These are phyloP conservation scores for Azemiops feae DNA, from an alignment of 2,113 vertebrate genomes.

Conservation along the genomic window DNA sequence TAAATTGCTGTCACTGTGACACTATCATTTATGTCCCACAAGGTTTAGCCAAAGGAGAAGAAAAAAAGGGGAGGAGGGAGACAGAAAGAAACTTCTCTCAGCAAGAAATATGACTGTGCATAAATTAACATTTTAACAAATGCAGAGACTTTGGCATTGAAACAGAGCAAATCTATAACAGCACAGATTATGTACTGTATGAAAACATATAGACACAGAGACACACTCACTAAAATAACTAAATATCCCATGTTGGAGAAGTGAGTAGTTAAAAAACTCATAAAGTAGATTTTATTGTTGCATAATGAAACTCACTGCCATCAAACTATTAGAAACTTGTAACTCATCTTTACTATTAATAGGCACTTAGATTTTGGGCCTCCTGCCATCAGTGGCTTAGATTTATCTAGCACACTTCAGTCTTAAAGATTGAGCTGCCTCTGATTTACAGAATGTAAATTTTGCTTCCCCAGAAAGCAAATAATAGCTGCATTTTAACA, in stretches of 20 bases:
- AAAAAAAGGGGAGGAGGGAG: background rate
- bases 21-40: background rate
- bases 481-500: constrained; percentile 50
- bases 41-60: background rate
- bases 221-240: background rate
- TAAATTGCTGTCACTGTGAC: background rate
- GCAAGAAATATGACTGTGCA: constrained; percentile 4
- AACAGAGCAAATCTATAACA: constrained; percentile 28
- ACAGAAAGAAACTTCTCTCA: background rate
- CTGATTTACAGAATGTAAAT: constrained; percentile 57
- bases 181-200: constrained; percentile 8
- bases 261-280: constrained; percentile 27
- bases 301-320: constrained; percentile 38
- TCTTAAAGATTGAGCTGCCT: constrained; percentile 48
- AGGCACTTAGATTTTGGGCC: constrained; percentile 42
- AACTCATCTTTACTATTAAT: constrained; percentile 43
- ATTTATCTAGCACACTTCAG: constrained; percentile 56
- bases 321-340: constrained; percentile 32
- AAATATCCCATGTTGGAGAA: constrained; percentile 20
- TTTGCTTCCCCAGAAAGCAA: constrained; percentile 56
- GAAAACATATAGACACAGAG: background rate
- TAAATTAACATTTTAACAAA: constrained; percentile 24
- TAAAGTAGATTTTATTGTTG: constrained; percentile 17
- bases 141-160: constrained; percentile 17
- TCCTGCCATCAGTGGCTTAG: constrained; percentile 47